Percentiles rank a stretch among this genome's conserved stretches.
Conservation (phyloP, 2,113 vertebrate genomes). For the Barnardius zonarius region DNA sequence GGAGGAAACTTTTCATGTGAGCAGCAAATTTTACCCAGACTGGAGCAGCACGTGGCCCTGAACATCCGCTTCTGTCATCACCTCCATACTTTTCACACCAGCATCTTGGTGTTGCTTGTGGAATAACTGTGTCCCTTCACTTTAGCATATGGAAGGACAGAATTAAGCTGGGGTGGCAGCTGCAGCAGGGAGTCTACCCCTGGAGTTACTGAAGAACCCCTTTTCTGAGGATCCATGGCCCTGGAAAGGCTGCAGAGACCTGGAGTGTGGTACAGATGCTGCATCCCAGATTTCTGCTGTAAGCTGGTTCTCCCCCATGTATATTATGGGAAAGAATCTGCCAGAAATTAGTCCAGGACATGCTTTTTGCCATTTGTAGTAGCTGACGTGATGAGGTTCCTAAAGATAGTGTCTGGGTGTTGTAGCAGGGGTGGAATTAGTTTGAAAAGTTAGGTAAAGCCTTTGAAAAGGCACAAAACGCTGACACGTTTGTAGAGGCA, state of each 20-base stretch:
- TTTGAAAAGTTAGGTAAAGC: background rate
- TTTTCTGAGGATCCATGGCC: background rate
- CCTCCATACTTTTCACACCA: background rate
- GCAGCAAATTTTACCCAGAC: background rate
- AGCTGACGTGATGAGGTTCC: background rate
- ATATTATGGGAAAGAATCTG: background rate
- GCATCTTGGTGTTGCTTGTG: background rate
- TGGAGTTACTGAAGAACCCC: background rate
- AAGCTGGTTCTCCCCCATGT: background rate
- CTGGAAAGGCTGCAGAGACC: background rate
- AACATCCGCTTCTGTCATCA: background rate
- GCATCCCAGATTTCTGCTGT: background rate
- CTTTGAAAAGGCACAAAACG: background rate
- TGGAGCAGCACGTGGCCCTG: background rate
- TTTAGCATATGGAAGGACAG: background rate
- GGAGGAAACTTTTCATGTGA: background rate
- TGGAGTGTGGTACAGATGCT: background rate
- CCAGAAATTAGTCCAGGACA: background rate
- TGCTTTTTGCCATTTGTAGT: background rate
- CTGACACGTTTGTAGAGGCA: background rate
- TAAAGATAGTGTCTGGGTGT: background rate
- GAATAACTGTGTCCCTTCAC: background rate
- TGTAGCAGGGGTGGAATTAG: background rate
- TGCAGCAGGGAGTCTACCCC: background rate
- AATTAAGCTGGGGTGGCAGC: background rate